phyloP scores from a whole-genome alignment of 2,888 invertebrate genomes.

The Netelia melanura region DNA sequence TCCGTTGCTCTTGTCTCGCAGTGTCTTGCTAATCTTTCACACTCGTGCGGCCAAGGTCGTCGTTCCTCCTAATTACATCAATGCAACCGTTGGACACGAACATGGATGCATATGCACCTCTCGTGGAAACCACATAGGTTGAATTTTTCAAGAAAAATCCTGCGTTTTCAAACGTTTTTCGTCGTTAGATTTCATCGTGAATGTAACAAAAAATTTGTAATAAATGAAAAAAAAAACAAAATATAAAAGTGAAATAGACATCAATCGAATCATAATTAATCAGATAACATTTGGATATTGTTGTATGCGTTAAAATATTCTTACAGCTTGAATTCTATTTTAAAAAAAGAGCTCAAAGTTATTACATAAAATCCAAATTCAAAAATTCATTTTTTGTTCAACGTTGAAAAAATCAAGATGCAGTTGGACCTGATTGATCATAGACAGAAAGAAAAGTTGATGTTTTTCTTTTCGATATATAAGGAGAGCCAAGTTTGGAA shows the following conservation, averaged over 20 bases:
- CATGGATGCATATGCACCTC: background rate
- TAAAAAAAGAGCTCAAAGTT: too few relatives aligned
- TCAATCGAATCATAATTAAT: too few relatives aligned
- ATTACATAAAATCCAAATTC: too few relatives aligned
- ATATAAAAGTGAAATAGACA: too few relatives aligned
- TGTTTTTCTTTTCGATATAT: background rate
- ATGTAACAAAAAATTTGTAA: too few relatives aligned
- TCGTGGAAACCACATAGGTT: background rate
- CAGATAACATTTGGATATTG: too few relatives aligned
- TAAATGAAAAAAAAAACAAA: too few relatives aligned
- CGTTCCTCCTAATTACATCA: conserved; percentile 39
- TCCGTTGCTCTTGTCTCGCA: background rate
- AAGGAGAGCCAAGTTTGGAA: background rate
- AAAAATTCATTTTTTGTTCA: background rate
- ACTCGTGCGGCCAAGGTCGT: conserved; percentile 39
- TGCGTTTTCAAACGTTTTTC: too few relatives aligned
- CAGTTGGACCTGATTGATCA: background rate
- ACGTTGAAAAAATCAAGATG: background rate
- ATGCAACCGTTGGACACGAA: background rate
- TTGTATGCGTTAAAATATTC: too few relatives aligned
- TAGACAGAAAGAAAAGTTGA: background rate
- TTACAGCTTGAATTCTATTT: too few relatives aligned
- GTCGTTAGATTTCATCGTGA: too few relatives aligned
- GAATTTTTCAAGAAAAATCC: too few relatives aligned
- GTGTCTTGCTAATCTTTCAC: conserved; percentile 26